Conservation (phyloP, 2,888 invertebrate species). For the Patella ulyssiponensis region DNA sequence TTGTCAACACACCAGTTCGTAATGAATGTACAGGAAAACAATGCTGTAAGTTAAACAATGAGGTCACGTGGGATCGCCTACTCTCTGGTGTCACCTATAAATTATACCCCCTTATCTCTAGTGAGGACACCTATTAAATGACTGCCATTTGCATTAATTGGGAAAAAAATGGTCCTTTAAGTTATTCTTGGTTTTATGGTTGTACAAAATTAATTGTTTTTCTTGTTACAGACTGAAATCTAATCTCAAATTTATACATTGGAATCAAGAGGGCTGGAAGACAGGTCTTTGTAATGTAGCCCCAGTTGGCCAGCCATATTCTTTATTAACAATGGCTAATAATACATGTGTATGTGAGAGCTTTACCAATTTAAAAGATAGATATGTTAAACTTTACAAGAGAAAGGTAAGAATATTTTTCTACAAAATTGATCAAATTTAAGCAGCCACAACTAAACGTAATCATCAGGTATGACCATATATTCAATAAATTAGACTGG, state of each 20-base stretch:
- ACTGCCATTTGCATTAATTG: background rate
- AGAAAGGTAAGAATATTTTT: conserved; percentile 61
- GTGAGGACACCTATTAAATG: no score
- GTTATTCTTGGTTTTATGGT: background rate
- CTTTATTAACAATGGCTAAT: conserved; percentile 71
- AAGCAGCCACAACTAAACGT: no score
- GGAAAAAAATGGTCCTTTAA: background rate
- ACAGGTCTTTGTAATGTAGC: conserved; percentile 72
- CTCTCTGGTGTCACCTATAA: no score
- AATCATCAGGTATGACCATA: no score
- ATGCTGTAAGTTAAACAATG: no score
- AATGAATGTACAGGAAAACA: no score
- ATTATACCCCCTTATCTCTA: no score
- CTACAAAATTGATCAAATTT: no score
- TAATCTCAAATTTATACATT: conserved; percentile 70
- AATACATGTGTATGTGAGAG: conserved; percentile 72
- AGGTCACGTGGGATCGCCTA: no score
- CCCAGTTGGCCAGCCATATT: conserved; percentile 71
- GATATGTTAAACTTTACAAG: conserved; percentile 71
- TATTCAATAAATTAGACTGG: no score
- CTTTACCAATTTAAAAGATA: conserved; percentile 66
- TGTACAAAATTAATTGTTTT: background rate
- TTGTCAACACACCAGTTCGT: no score
- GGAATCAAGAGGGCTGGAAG: conserved; percentile 74
- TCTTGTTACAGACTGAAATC: conserved; percentile 62